Evolutionary conservation across 2,888 invertebrate species (phyloP).

Genomic region (Sceliomorpha sp.): DNA sequence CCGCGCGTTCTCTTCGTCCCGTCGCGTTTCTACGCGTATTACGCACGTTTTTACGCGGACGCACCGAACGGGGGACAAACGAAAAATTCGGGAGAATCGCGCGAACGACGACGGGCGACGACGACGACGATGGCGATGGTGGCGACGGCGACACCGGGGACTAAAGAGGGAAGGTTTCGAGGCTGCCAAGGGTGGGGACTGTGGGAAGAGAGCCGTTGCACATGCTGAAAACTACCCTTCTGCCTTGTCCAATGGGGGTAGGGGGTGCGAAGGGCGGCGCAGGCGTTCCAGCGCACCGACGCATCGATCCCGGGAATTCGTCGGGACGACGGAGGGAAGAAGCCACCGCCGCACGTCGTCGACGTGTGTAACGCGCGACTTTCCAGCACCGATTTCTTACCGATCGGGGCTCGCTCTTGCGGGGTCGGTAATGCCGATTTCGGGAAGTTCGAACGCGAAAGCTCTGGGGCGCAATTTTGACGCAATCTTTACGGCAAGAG

Average conservation of each 20-base stretch:
- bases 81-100: slow-evolving; percentile 20
- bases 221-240: slow-evolving; percentile 56
- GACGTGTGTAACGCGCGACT: slow-evolving; percentile 33
- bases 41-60: neutral
- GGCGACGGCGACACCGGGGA: slow-evolving; percentile 54
- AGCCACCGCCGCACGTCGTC: slow-evolving; percentile 42
- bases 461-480: no score
- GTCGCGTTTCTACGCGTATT: neutral
- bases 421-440: no score
- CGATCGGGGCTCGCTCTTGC: slow-evolving; percentile 24
- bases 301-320: slow-evolving; percentile 80
- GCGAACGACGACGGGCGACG: slow-evolving; percentile 16
- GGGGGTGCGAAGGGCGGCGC: slow-evolving; percentile 76
- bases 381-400: slow-evolving; percentile 50
- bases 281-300: slow-evolving; percentile 82
- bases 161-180: slow-evolving; percentile 45
- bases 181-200: slow-evolving; percentile 47
- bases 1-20: neutral
- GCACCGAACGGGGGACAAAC: slow-evolving; percentile 19
- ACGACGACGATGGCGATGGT: slow-evolving; percentile 38
- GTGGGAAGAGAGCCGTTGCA: slow-evolving; percentile 38
- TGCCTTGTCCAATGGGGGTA: slow-evolving; percentile 45
- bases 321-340: slow-evolving; percentile 57
- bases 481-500: no score
- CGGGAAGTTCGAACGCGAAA: no score